A percentile compares a stretch with the other conserved stretches of the same genome.
Conservation (phyloP, 2,797 vertebrate species). For the Euthynnus affinis region DNA sequence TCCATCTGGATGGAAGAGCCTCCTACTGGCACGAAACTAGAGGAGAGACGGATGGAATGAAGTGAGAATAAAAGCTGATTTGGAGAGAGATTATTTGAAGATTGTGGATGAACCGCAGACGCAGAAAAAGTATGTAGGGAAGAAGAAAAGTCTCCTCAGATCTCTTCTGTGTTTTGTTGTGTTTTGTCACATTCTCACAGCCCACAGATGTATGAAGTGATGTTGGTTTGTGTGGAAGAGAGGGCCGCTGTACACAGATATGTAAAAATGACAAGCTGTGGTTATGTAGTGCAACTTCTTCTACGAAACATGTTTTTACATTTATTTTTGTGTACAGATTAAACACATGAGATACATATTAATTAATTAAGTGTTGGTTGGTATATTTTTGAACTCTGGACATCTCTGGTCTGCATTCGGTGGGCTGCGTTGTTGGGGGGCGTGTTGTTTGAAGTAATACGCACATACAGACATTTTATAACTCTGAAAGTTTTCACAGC, state of each 20-base stretch:
- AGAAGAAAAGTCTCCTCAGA: neutral
- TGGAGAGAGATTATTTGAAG: slow-evolving; percentile 8
- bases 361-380: too few relatives aligned
- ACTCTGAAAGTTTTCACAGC: too few relatives aligned
- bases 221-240: slow-evolving; percentile 4
- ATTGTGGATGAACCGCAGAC: neutral
- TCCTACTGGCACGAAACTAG: neutral
- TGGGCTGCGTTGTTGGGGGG: too few relatives aligned
- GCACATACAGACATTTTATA: too few relatives aligned
- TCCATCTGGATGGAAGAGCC: slow-evolving; percentile 32
- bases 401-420: too few relatives aligned
- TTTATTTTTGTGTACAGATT: neutral
- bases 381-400: neutral
- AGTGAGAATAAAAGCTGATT: neutral
- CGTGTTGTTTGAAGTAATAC: too few relatives aligned
- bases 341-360: neutral
- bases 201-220: neutral
- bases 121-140: neutral
- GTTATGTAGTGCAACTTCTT: too few relatives aligned
- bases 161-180: neutral
- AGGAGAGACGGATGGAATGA: neutral
- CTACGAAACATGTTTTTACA: too few relatives aligned
- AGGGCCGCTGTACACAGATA: too few relatives aligned
- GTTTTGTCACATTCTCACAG: neutral
- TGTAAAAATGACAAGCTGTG: too few relatives aligned